Percentiles rank a stretch among this genome's conserved stretches.
phyloP scores from a whole-genome alignment of 1,140 invertebrate species.

The Laupala kohalensis region DNA sequence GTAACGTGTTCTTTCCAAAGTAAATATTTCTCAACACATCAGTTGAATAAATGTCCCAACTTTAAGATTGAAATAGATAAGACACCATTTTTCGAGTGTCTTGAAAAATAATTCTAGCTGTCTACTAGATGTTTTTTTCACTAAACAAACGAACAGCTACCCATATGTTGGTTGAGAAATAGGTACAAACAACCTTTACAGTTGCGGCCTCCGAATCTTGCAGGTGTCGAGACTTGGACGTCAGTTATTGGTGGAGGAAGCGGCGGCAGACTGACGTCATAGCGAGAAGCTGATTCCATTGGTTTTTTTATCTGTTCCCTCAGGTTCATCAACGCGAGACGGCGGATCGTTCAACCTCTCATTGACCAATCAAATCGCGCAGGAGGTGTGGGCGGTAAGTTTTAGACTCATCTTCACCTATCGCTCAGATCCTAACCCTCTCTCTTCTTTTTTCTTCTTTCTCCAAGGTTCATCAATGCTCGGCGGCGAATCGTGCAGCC shows the following conservation, averaged over 20 bases:
- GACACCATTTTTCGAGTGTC: too few relatives aligned
- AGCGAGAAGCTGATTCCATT: background rate
- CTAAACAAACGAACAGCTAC: too few relatives aligned
- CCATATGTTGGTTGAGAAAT: background rate
- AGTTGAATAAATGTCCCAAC: background rate
- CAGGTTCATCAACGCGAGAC: conserved; percentile 97
- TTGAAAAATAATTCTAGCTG: too few relatives aligned
- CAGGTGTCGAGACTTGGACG: background rate
- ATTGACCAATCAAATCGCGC: conserved; percentile 97
- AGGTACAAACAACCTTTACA: background rate
- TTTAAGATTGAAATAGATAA: too few relatives aligned
- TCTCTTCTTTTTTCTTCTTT: conserved; percentile 20
- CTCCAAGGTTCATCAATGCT: conserved; percentile 88
- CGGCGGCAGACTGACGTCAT: background rate
- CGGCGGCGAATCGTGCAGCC: conserved; percentile 93
- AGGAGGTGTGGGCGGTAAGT: conserved; percentile 50
- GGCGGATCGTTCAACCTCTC: conserved; percentile 94
- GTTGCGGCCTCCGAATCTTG: background rate
- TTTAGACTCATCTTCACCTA: background rate
- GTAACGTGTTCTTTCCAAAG: background rate
- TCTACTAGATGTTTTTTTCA: too few relatives aligned
- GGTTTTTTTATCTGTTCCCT: conserved; percentile 2
- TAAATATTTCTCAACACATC: background rate
- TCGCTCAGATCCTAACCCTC: conserved; percentile 8
- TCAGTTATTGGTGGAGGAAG: background rate